Evolutionary conservation across 1,140 invertebrate genomes (phyloP).

Genomic region (Bombus huntii): DNA sequence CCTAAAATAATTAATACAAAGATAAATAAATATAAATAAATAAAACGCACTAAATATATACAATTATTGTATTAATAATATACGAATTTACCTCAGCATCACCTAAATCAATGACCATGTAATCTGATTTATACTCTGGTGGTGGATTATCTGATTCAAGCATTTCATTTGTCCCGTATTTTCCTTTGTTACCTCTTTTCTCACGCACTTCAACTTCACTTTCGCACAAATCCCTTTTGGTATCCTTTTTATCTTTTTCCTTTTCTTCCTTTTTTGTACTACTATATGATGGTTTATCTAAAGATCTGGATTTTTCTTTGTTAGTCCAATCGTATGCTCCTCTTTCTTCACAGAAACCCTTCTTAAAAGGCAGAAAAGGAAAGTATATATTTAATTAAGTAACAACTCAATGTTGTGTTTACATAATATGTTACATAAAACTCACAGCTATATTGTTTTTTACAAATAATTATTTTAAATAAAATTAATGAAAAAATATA

Average conservation of each 20-base stretch:
- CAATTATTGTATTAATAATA: neutral
- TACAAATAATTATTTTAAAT: neutral
- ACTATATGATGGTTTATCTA: conserved; percentile 77
- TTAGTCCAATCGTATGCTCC: conserved; percentile 78
- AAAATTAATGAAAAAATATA: conserved; percentile 18
- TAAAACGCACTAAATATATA: neutral
- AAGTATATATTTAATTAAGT: neutral
- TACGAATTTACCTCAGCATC: conserved; percentile 75
- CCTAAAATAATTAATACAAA: conserved; percentile 57
- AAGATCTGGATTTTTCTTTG: conserved; percentile 79
- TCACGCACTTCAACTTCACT: conserved; percentile 70
- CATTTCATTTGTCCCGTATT: conserved; percentile 81
- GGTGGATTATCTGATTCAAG: conserved; percentile 79
- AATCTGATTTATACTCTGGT: conserved; percentile 80
- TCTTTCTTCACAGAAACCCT: conserved; percentile 76
- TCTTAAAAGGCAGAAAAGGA: conserved; percentile 59
- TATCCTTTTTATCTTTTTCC: conserved; percentile 78
- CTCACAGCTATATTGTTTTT: neutral
- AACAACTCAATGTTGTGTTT: too few species aligned
- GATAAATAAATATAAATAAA: neutral
- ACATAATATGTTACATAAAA: too few species aligned
- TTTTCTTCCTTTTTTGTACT: conserved; percentile 75
- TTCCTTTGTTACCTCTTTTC: conserved; percentile 74
- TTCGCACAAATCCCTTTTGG: conserved; percentile 65
- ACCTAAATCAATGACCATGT: conserved; percentile 79